Conservation (phyloP, 1,140 invertebrate species). For the Procambarus clarkii region DNA sequence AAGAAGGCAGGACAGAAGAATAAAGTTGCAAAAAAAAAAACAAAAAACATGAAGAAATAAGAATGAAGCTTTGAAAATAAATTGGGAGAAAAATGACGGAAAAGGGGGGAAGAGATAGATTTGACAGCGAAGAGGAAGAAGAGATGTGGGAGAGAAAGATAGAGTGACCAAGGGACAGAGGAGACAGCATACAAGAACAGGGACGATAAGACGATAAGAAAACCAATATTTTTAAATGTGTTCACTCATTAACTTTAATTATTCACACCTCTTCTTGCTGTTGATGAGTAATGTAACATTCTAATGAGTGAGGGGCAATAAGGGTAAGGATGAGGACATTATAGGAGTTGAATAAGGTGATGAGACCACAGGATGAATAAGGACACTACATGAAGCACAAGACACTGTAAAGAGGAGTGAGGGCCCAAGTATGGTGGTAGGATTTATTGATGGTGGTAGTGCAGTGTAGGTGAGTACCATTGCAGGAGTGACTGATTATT, state of each 20-base stretch:
- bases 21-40: not conserved
- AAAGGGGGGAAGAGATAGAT: not conserved
- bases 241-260: constrained; percentile 26
- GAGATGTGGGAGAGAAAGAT: not conserved
- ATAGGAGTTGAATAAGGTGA: too few species aligned
- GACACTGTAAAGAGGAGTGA: too few species aligned
- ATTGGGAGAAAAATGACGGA: not conserved
- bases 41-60: not conserved
- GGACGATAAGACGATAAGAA: not conserved
- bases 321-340: not conserved
- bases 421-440: not conserved
- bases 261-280: constrained; percentile 28
- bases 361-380: not conserved
- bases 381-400: too few species aligned
- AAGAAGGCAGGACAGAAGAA: not conserved
- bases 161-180: not conserved
- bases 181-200: not conserved
- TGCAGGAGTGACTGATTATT: too few species aligned
- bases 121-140: too few species aligned
- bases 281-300: constrained; percentile 40
- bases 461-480: too few species aligned
- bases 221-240: constrained; percentile 12
- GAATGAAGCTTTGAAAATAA: not conserved
- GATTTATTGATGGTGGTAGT: too few species aligned
- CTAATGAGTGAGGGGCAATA: not conserved